Evolutionary conservation across 2,113 vertebrate genomes (phyloP), one percentile per base, ranked within the genome.

Genomic region (Datnioides undecimradiatus): DNA sequence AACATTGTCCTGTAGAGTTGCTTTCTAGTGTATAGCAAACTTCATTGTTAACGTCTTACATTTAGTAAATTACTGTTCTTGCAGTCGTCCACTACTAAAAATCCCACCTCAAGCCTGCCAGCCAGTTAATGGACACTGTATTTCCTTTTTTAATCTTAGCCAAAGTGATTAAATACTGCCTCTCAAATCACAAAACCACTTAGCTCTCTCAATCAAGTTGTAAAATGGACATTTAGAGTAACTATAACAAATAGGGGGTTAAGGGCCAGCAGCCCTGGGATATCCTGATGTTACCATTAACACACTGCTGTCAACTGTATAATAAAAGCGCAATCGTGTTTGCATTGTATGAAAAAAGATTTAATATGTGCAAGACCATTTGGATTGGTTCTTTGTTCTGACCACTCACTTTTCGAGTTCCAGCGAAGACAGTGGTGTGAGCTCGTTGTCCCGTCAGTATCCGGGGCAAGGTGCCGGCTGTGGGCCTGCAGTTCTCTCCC

Each of bases 361-460:
- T 11, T 27, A 41, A 54, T 55, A 45, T 17, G 27, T 29, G 57
- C 10, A 64, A 17, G 10, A 45, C 1, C 16, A 62, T 17, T 40
- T 11, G 3, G 33, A 38, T 41, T 38, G 23, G 6, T 36, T 36
- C 13, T 62, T 70, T 60, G 43, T 17, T 13, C 48, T 38, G 27
- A 54, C 5, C 19, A 27, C 76, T 83, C 64, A 89, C 84, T 60
- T 68, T 60, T 31, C 7, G 17, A 69, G 55, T 21, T 45, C 48
- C 66, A 52, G 81, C 66, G 62, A 74, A 67, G 70, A 41, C 17
- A 69, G 78, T 91, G 55, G 76, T 34, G 5, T 74, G 88, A 36
- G 45, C 43, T 46, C 62, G 71, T 3, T 66, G 76, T 55, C 57
- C 54, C 7, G 70, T 67, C 55, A 23, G 34, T 16, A 90, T n/a